phyloP scores from a whole-genome alignment of 2,888 invertebrate species.

The Synanthedon andrenaeformis region DNA sequence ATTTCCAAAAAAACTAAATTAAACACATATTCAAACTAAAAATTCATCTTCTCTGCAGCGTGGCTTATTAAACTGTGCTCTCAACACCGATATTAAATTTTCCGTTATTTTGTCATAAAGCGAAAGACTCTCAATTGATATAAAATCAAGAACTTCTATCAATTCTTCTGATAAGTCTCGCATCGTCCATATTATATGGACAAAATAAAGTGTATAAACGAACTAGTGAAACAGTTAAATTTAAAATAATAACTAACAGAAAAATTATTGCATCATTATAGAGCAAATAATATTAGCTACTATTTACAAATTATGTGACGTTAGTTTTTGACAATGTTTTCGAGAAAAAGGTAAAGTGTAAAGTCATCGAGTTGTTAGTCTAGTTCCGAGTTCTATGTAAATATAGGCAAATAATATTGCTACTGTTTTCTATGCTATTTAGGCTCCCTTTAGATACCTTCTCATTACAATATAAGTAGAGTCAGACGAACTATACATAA shows the following conservation, averaged over 20 bases:
- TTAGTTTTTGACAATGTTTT: background rate
- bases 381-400: no score
- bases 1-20: background rate
- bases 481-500: no score
- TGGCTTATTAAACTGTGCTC: slow-evolving; percentile 34
- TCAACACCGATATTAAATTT: slow-evolving; percentile 37
- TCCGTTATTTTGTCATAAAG: slow-evolving; percentile 50
- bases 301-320: background rate
- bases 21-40: slow-evolving; percentile 30
- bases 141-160: slow-evolving; percentile 36
- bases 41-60: slow-evolving; percentile 35
- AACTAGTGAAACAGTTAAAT: background rate
- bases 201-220: background rate
- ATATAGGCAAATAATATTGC: no score
- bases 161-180: slow-evolving; percentile 27
- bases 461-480: no score
- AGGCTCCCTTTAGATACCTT: no score
- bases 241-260: background rate
- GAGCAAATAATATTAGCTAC: background rate
- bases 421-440: no score
- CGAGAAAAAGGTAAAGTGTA: background rate
- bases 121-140: slow-evolving; percentile 34
- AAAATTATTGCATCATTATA: background rate
- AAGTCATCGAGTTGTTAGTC: no score
- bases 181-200: slow-evolving; percentile 25